Conservation (phyloP, 2,888 invertebrate species). For the Epinotia demarniana region DNA sequence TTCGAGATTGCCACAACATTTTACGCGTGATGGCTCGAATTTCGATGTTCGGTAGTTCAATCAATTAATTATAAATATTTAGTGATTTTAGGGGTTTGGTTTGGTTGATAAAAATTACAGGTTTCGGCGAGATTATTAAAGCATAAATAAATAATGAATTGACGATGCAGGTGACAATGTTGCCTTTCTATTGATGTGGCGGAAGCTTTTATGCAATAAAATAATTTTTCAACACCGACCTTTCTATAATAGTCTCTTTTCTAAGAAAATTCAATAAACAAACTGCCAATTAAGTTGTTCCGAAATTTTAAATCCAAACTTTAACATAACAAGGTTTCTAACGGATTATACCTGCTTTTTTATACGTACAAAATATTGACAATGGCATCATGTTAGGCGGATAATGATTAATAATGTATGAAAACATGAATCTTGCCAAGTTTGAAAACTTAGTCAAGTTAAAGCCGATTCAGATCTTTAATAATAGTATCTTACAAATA, state of each 20-base stretch:
- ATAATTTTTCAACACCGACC: not conserved
- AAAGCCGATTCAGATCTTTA: not conserved
- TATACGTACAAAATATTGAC: no score
- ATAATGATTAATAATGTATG: no score
- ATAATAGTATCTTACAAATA: not conserved
- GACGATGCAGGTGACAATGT: not conserved
- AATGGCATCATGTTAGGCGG: no score
- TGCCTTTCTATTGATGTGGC: not conserved
- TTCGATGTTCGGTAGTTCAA: conserved; percentile 20
- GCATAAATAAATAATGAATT: not conserved
- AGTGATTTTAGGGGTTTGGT: conserved; percentile 10
- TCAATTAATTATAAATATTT: conserved; percentile 21
- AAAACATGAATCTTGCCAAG: no score
- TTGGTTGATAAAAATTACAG: conserved; percentile 14
- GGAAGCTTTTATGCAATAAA: not conserved
- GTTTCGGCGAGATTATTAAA: conserved; percentile 10
- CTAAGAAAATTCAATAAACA: no score
- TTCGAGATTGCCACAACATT: conserved; percentile 58
- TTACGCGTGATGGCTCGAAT: conserved; percentile 13
- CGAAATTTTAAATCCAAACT: no score
- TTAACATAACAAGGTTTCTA: no score
- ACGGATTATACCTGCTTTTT: no score
- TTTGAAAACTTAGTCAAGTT: not conserved
- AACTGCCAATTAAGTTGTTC: no score
- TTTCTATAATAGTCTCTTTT: not conserved